Percentiles rank a stretch among this genome's conserved stretches.
phyloP scores from a whole-genome alignment of 2,113 vertebrate genomes.

The Harpagus bidentatus region DNA sequence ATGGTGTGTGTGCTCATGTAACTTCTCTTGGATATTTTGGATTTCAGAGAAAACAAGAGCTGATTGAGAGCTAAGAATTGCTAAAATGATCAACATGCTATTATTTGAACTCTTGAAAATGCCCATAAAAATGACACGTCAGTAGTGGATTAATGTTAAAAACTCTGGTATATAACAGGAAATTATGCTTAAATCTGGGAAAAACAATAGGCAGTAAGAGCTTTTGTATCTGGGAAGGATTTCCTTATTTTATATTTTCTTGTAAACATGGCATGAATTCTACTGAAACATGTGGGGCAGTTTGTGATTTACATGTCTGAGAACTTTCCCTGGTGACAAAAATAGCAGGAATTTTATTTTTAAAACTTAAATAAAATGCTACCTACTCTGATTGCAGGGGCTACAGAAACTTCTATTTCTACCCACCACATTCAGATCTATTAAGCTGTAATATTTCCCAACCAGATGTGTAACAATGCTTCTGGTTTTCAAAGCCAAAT shows the following conservation, averaged over 20 bases:
- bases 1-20: not conserved
- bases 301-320: not conserved
- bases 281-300: not conserved
- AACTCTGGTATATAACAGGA: not conserved
- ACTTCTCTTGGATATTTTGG: not conserved
- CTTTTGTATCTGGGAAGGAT: conserved; percentile 28
- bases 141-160: not conserved
- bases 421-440: not conserved
- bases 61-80: not conserved
- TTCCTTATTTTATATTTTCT: conserved; percentile 6
- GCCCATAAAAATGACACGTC: not conserved
- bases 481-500: not conserved
- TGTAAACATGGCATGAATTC: not conserved
- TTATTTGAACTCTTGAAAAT: not conserved
- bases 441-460: not conserved
- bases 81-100: not conserved
- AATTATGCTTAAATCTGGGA: not conserved
- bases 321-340: not conserved
- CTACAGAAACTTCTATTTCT: not conserved
- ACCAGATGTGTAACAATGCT: not conserved
- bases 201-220: not conserved
- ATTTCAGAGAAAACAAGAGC: not conserved
- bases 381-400: not conserved
- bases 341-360: not conserved
- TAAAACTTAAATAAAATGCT: not conserved